phyloP scores from a whole-genome alignment of 2,797 vertebrate genomes.

The Aulostomus chinensis region DNA sequence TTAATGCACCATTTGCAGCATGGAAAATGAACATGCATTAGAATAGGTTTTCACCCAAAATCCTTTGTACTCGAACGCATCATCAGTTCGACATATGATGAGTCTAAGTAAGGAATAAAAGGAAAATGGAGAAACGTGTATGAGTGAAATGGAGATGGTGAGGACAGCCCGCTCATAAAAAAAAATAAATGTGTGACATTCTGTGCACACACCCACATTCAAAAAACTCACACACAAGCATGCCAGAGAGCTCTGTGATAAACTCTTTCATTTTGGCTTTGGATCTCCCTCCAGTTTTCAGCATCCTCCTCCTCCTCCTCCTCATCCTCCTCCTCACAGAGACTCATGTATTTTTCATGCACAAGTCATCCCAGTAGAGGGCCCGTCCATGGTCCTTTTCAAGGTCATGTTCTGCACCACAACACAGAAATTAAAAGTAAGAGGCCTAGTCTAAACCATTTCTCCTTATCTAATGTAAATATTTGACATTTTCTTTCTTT shows the following conservation, averaged over 20 bases:
- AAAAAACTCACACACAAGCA: conserved; percentile 6
- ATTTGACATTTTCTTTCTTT: not conserved
- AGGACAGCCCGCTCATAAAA: conserved; percentile 46
- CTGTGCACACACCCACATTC: conserved; percentile 4
- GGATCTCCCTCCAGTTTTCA: conserved; percentile 27
- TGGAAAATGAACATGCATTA: conserved; percentile 34
- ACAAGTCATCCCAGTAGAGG: conserved; percentile 27
- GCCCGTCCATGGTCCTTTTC: conserved; percentile 11
- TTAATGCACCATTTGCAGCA: conserved; percentile 45
- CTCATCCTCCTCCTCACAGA: conserved; percentile 21
- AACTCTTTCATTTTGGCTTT: conserved; percentile 28
- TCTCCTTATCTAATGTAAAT: not conserved
- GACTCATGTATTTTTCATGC: conserved; percentile 66
- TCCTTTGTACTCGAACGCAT: conserved; percentile 40
- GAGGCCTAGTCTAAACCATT: too few species aligned
- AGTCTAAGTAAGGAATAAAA: not conserved
- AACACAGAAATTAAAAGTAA: not conserved
- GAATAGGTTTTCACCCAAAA: conserved; percentile 14
- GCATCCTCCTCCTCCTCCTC: too few species aligned
- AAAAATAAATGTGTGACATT: conserved; percentile 45
- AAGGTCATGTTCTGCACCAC: conserved; percentile 43
- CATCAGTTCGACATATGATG: conserved; percentile 19
- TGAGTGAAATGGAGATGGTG: conserved; percentile 14
- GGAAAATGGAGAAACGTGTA: not conserved
- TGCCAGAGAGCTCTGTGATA: not conserved